phyloP scores from a whole-genome alignment of 53 echinoderm and acorn worm species.

The Paelopatides confundens region DNA sequence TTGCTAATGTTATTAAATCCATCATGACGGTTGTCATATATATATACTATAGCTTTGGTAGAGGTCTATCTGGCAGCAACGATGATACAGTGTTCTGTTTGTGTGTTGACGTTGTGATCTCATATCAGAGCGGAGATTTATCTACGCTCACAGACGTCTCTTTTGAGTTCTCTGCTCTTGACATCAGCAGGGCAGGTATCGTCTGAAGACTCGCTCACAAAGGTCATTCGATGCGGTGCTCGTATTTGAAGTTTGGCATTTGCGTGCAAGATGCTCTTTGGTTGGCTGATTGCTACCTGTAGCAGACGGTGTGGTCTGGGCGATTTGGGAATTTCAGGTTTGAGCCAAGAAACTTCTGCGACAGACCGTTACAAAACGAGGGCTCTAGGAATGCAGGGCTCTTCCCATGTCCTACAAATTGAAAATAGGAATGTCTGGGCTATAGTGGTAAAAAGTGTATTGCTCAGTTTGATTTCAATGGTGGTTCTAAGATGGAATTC shows the following conservation, averaged over 20 bases:
- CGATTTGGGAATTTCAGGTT: not conserved
- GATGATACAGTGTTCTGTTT: not conserved
- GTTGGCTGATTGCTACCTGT: not conserved
- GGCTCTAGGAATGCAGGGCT: not conserved
- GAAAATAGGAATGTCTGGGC: not conserved
- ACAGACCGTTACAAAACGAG: not conserved
- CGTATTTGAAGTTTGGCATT: slow-evolving; percentile 10
- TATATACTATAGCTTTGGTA: too few relatives aligned
- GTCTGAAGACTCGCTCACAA: not conserved
- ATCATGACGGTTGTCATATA: not conserved
- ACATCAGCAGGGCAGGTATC: not conserved
- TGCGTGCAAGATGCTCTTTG: slow-evolving; percentile 18
- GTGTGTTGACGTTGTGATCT: not conserved
- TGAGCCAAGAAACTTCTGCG: not conserved
- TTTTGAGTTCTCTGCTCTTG: too few relatives aligned
- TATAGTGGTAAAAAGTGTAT: not conserved
- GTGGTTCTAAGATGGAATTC: too few relatives aligned
- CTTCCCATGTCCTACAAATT: not conserved
- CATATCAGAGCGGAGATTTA: not conserved
- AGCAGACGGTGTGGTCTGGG: not conserved
- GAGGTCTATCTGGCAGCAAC: too few relatives aligned
- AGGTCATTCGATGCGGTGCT: not conserved
- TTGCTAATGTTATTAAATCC: not conserved
- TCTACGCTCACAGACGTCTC: not conserved
- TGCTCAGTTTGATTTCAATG: too few relatives aligned